Base-by-base conservation (phyloP, 92 coral and sea anemone species). In the Umimayanthus kanabou region DNA sequence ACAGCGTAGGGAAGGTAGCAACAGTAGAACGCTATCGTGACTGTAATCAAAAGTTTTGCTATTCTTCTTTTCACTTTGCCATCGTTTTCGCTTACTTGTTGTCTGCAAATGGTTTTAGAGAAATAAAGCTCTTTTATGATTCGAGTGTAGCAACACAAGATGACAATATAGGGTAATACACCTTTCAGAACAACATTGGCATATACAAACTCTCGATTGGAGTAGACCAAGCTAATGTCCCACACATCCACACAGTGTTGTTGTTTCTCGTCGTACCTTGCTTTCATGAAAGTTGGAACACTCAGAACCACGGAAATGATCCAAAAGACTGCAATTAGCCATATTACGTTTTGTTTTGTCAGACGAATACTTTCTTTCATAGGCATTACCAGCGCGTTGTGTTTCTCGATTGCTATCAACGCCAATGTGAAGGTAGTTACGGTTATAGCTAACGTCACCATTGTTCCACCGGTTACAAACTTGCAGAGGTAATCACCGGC, bases 351-450 rank as follows among this genome's bases (percentile, higher is more conserved):
- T 72, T 72, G 33, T 9, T 72, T 39, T 39, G 30, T 72, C 4
- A 72, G 76, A 2, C 76, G 37, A 72, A 28, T 28, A 9, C 33
- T 28, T 72, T 28, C 76, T 30, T 72, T 72, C 76, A 72, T 30
- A 13, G 76, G 76, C 26, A 72, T 28, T 72, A 72, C 26, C 76
- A 72, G 39, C 30, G 76, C 76, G 39, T 72, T 72, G 18, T 72
- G 76, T 6, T 39, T 30, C 14, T 72, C 76, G 30, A 72, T 72
- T 26, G 76, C 37, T 11, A 72, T 72, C 43, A 72, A 37, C 39
- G 76, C 76, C 39, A 72, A 37, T 26, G 42, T 72, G 76, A 72
- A 72, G 15, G 76, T 72, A 26, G 76, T 39, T 25, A 72, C 76
- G 10, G 76, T 72, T 72, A 72, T 11, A 25, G 76, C 76, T 11